Evolutionary conservation across 2,797 vertebrate genomes (phyloP), one percentile per base, ranked within the genome.

Genomic region (Sternarchorhynchus goeldii): DNA sequence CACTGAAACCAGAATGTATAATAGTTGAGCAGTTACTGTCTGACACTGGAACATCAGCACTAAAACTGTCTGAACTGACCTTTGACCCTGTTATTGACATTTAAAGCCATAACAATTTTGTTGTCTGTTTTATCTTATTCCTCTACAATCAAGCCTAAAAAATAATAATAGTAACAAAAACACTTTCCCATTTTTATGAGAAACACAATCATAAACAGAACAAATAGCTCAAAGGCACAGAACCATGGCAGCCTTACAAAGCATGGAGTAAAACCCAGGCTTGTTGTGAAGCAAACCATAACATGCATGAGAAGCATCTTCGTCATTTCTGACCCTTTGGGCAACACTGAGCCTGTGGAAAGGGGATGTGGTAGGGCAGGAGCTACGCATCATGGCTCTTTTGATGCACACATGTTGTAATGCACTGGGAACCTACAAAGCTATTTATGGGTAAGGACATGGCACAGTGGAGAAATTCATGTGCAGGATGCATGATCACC

Each of bases 351-450:
- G 34, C 34, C 34, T 36, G 34, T 36, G 4, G 6, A 36, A 36
- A 36, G 34, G 34, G 34, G 34, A 36, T 36, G 34, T 4, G 34
- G 6, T 4, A 36, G 34, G 6, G 6, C 34, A 36, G 6, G 34
- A 36, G 34, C 34, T 29, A 5, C 10, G 12, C 6, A 18, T 31
- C 18, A 1, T 82, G 81, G 85, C 80, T 86, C 86, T 85, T 76
- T 81, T 83, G 56, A 45, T 10, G 32, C 58, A 57, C 53, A 79
- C 76, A 77, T 57, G 84, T 50, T 50, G 14, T 62, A 53, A 31
- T 53, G 8, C 25, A 50, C 39, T 65, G 60, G 31, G 31, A 70
- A 70, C 68, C 68, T 31, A 70, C 56, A 70, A 56, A 70, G 53
- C 68, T 79, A 73, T 56, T 73, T 73, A 39, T 73, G 55, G 77